phyloP scores from a whole-genome alignment of 1,140 invertebrate species.

The Drosophila varians region DNA sequence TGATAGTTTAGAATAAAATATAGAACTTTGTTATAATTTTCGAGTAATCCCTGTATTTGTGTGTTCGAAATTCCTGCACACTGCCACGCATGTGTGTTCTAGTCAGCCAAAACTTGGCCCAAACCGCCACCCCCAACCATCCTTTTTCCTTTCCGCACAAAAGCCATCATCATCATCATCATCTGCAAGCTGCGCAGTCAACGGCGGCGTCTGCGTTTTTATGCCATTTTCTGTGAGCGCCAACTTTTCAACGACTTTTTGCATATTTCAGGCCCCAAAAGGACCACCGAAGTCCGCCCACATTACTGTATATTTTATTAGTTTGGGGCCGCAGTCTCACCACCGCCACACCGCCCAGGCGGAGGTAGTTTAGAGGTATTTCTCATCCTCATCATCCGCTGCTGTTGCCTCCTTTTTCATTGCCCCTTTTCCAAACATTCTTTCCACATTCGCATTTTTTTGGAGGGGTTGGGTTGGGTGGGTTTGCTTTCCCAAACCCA shows the following conservation, averaged over 20 bases:
- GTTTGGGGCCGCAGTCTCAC: conserved; percentile 18
- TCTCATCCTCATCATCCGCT: conserved; percentile 35
- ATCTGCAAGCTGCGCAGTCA: conserved; percentile 8
- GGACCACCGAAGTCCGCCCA: conserved; percentile 19
- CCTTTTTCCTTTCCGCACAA: neutral
- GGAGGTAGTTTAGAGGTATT: conserved; percentile 61
- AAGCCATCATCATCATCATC: conserved; percentile 17
- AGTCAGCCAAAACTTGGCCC: neutral
- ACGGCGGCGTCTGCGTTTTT: conserved; percentile 40
- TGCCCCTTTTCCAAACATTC: conserved; percentile 41
- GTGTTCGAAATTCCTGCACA: neutral
- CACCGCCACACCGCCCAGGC: conserved; percentile 21
- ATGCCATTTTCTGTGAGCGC: conserved; percentile 31
- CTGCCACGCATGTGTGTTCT: neutral
- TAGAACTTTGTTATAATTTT: too few relatives aligned
- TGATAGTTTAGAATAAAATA: too few relatives aligned
- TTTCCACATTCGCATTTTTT: conserved; percentile 58
- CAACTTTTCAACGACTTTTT: conserved; percentile 74
- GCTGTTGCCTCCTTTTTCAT: conserved; percentile 31
- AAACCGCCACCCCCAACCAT: neutral
- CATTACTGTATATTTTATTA: conserved; percentile 71
- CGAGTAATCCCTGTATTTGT: neutral
- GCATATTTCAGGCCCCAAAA: conserved; percentile 54
- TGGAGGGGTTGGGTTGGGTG: conserved; percentile 2
- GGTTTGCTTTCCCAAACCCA: neutral